phyloP scores from a whole-genome alignment of 23 tunicate species.

The Trididemnum clinides region DNA sequence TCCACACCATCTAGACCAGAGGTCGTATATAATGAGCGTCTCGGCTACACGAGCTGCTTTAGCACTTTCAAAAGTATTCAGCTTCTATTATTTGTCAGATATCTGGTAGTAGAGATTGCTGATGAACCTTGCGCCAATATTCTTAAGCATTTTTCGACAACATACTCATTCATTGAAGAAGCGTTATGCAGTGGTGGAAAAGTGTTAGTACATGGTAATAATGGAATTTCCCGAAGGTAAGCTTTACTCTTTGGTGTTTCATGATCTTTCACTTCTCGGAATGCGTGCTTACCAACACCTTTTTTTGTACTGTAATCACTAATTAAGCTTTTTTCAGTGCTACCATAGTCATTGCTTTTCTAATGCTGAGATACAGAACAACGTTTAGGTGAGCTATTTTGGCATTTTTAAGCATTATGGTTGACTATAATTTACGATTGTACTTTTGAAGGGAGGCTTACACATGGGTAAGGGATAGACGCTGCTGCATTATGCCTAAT shows the following conservation, averaged over 20 bases:
- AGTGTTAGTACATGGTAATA: conserved; percentile 68
- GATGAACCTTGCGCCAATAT: conserved; percentile 78
- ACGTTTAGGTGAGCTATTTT: conserved; percentile 48
- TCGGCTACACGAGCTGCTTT: too few species aligned
- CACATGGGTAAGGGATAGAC: conserved; percentile 30
- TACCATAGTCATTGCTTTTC: conserved; percentile 63
- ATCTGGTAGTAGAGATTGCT: conserved; percentile 51
- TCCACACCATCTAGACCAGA: too few species aligned
- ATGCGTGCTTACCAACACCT: background rate
- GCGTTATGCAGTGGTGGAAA: conserved; percentile 36
- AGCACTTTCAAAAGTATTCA: background rate
- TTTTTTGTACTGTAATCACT: too few species aligned
- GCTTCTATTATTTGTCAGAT: conserved; percentile 33
- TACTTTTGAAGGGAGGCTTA: conserved; percentile 75
- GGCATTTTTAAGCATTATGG: background rate
- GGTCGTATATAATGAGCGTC: too few species aligned
- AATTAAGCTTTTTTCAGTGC: too few species aligned
- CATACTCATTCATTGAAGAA: conserved; percentile 42
- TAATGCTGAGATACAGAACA: conserved; percentile 43
- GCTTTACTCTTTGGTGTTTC: background rate
- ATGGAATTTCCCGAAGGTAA: conserved; percentile 77
- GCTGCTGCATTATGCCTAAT: conserved; percentile 57
- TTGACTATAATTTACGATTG: too few species aligned
- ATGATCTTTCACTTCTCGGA: background rate
- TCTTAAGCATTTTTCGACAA: conserved; percentile 40